Evolutionary conservation across 1,140 invertebrate species (phyloP).

Genomic region (Penaeus chinensis): DNA sequence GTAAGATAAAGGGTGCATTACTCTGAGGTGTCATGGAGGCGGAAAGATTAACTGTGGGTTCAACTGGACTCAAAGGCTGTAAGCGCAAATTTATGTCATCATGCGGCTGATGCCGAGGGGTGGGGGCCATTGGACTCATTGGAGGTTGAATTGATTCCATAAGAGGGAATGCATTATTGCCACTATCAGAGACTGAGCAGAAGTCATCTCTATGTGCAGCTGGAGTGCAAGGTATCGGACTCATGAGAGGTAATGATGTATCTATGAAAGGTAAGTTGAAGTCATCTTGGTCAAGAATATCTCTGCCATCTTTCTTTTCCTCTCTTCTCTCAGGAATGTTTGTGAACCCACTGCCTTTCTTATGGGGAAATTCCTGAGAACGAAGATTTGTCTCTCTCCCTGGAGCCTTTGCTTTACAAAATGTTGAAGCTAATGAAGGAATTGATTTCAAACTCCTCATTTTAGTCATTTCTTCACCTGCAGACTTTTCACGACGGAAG

Average conservation of each 20-base stretch:
- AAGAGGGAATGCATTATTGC: constrained; percentile 16
- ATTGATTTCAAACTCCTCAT: too few species aligned
- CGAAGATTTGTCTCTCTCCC: too few species aligned
- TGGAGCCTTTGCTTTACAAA: too few species aligned
- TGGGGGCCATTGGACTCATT: constrained; percentile 55
- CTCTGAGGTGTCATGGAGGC: constrained; percentile 26
- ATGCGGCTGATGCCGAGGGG: constrained; percentile 19
- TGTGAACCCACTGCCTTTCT: not conserved
- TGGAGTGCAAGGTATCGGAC: constrained; percentile 52
- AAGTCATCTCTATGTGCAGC: constrained; percentile 44
- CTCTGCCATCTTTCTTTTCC: not conserved
- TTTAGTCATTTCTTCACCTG: too few species aligned
- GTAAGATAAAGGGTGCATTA: constrained; percentile 24
- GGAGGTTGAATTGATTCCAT: constrained; percentile 35
- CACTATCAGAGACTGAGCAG: not conserved
- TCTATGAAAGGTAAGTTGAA: constrained; percentile 37
- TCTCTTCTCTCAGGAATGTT: not conserved
- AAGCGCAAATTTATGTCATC: constrained; percentile 1
- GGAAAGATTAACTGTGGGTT: constrained; percentile 19
- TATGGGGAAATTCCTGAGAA: too few species aligned
- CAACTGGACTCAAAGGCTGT: constrained; percentile 36
- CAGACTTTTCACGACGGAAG: too few species aligned
- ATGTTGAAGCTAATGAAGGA: too few species aligned
- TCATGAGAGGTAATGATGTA: constrained; percentile 48
- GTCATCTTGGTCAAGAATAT: constrained; percentile 23